phyloP scores from a whole-genome alignment of 1,140 invertebrate genomes.

The Procambarus clarkii region DNA sequence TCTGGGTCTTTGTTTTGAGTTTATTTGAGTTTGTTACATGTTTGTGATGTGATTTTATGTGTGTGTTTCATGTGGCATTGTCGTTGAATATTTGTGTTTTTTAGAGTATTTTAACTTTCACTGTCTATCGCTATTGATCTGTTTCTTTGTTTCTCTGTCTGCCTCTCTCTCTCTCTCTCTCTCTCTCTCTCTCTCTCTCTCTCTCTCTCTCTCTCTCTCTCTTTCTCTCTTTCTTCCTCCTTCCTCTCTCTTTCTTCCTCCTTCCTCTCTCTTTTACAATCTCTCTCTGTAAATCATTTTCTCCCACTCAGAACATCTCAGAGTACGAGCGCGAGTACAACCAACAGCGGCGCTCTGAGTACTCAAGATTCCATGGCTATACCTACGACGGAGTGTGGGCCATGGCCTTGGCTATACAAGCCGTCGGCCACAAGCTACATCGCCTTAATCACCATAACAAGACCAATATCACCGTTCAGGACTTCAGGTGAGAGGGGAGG shows the following conservation, averaged over 20 bases:
- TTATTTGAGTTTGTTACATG: too few relatives aligned
- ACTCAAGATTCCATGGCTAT: conserved; percentile 96
- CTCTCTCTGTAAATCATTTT: too few relatives aligned
- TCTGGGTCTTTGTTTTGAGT: too few relatives aligned
- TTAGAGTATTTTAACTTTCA: too few relatives aligned
- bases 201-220: not conserved
- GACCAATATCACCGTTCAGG: conserved; percentile 66
- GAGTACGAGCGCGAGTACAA: conserved; percentile 92
- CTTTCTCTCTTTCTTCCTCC: not conserved
- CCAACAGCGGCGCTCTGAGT: conserved; percentile 84
- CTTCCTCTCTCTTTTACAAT: too few relatives aligned
- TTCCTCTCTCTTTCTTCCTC: not conserved
- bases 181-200: conserved; percentile 16
- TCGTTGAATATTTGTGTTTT: too few relatives aligned
- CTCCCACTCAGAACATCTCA: conserved; percentile 75
- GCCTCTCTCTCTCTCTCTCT: not conserved
- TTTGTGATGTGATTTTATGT: too few relatives aligned
- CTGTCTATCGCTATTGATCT: too few relatives aligned
- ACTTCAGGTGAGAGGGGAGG: conserved; percentile 57
- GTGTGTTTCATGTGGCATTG: too few relatives aligned
- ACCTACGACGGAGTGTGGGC: conserved; percentile 99
- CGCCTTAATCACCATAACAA: conserved; percentile 55
- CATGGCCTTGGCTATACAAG: conserved; percentile 92
- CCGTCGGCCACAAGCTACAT: conserved; percentile 84
- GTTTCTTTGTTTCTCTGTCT: too few relatives aligned